Conservation (phyloP, 2,797 vertebrate species). For the Peromyscus melanophrys region DNA sequence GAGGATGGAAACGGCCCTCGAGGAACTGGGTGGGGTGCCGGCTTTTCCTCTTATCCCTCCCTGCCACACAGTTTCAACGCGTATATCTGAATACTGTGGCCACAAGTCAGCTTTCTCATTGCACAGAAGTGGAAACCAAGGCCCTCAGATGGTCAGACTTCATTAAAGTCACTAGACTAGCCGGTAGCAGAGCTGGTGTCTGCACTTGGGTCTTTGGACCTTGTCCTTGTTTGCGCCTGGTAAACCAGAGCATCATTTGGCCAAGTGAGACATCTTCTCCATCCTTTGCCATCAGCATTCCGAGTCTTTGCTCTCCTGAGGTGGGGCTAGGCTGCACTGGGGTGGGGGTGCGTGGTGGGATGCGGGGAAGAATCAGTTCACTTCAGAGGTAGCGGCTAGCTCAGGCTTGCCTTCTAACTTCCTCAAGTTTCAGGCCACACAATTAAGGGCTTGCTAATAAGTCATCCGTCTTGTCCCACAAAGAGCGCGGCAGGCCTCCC, state of each 20-base stretch:
- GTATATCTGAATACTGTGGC: background rate
- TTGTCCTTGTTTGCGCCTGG: background rate
- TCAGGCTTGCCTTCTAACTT: constrained; percentile 77
- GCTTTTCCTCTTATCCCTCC: background rate
- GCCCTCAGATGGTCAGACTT: background rate
- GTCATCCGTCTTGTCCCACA: constrained; percentile 87
- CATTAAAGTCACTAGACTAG: background rate
- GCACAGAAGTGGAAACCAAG: constrained; percentile 35
- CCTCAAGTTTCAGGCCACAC: constrained; percentile 87
- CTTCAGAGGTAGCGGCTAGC: constrained; percentile 1
- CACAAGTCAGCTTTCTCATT: background rate
- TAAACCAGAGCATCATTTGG: background rate
- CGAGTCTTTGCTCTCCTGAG: background rate
- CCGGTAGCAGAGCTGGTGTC: background rate
- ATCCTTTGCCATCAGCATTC: background rate
- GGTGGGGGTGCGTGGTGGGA: background rate
- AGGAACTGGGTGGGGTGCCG: background rate
- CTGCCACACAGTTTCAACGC: no score
- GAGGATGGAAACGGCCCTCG: background rate
- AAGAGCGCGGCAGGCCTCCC: constrained; percentile 86
- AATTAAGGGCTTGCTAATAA: constrained; percentile 89
- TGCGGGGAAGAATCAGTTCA: constrained; percentile 40
- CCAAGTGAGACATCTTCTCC: background rate
- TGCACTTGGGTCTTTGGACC: background rate
- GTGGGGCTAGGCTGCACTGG: background rate